Base-by-base conservation (phyloP, 2,797 vertebrate species). In the Ispidina lecontei region DNA sequence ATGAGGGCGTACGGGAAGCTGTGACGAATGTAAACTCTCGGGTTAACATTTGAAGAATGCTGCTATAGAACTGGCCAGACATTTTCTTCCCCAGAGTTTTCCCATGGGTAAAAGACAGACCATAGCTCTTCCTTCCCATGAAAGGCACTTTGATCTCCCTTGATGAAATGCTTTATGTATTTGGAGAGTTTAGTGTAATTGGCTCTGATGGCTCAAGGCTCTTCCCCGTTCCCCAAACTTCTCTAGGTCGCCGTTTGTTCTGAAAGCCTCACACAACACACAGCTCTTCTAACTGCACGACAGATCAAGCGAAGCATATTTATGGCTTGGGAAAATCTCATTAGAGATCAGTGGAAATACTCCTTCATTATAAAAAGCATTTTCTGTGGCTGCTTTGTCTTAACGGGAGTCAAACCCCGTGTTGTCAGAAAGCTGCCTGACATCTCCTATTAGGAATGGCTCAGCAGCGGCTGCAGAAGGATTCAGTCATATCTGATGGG, bases 121-220 rank as follows among this genome's bases (percentile, higher is more conserved):
- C 64, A 51, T 2, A 88, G 94, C 74, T 82, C 83, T 95, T 92
- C 87, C 92, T 92, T 78, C 79, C 70, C 89, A 82, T 88, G 89
- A 94, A 96, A 94, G 55, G 67, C 72, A 28, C 96, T 95, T 95
- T 95, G 91, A 96, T 94, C 87, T 92, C 65, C 84, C 79, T 55
- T 64, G 82, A 84, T 90, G 89, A 95, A 93, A 95, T 81, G 70
- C 70, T 94, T 92, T 52, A 78, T 93, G 82, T 14, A 64, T 86
- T 91, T 91, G 21, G 82, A 81, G 84, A 87, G 82, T 72, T 74
- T 0, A 65, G 47, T 0, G 28, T 58, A 87, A 95, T 83, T 69
- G 91, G 69, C 82, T 85, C 43, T 14, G 76, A 78, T 81, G 80
- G 87, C 84, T 95, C 84, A 93, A 70, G 89, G 86, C 85, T 81